Base-by-base conservation (phyloP, 2,888 invertebrate genomes). In the Augiades crinisus region DNA sequence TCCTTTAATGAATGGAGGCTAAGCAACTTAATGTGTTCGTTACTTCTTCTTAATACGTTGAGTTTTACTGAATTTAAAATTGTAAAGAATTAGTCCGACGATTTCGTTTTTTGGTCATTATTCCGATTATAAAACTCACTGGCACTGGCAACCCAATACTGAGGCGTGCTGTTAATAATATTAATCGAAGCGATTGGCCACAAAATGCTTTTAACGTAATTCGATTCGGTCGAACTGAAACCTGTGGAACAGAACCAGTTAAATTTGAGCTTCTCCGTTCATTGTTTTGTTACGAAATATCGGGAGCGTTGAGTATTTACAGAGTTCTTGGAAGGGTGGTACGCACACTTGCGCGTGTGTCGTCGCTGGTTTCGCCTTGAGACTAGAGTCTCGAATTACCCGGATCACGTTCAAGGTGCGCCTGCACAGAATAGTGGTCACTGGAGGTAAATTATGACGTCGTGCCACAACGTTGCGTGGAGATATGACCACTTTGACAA, bases 341-440 rank as follows among this genome's bases (percentile, higher is more conserved):
- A 63, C 64, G 64, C 68, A 68, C 67, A 68, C 65, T 63, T 67
- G 70, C 69, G 73, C 74, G 77, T 76, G 75, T 75, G 72, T 73
- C 75, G 78, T 70, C 67, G 78, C 63, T 69, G 73, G 69, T 72
- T 70, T 83, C 59, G 83, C 88, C 87, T 88, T 87, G 87, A 84
- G 76, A 75, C 74, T 73, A 67, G 73, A 79, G 80, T 70, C 81
- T 89, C 85, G 70, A 70, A 77, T 89, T 87, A 84, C 88, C 80
- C 77, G 68, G 83, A 86, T 87, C 88, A 85, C 84, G 83, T 88
- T 89, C 88, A 87, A 89, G 88, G 88, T 78, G 76, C 75, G 68
- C 68, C 71, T 61, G 70, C 66, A 65, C 76, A 70, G 71, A 72
- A 68, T 70, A 72, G 68, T 72, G 73, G 75, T 72, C 65, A 63